Evolutionary conservation across 2,888 invertebrate genomes (phyloP), one percentile per base, ranked within the genome.

Genomic region (Labia minor): DNA sequence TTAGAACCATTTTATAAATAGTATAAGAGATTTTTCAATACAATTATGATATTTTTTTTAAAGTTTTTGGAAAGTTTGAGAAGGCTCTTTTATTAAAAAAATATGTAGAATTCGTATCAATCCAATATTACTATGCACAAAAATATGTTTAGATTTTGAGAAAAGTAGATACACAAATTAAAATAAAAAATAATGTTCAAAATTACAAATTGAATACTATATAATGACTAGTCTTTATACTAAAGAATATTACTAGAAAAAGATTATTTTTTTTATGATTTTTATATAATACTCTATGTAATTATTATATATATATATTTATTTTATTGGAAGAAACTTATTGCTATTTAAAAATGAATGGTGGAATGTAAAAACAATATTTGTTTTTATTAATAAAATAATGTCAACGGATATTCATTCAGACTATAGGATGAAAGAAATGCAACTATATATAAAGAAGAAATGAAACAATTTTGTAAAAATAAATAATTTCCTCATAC

Each of bases 201-300:
- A 49, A 49, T 49, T 49, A 49, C 14, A 49, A 49, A 49, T 49
- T 49, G 6, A 49, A 49, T 49, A 49, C 49, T 49, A 49, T 49
- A 49, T 49, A 49, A 49, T 49, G 49, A 49, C 49, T 49, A 49
- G 49, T 49, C 2, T 49, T 49, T 49, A 49, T n/a, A n/a, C 49
- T 49, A 49, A 8, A 49, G 49, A 16, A n/a, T 49, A 49, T 49
- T 49, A 49, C 49, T 49, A 49, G 49, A 49, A 49, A 49, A 49
- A 49, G 49, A 49, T 49, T 11, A 26, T 6, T 26, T 26, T 26
- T 26, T 49, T 10, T 49, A 10, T 49, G 49, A 49, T 49, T n/a
- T 49, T 33, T n/a, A n/a, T 49, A 49, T 49, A 49, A 49, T 49
- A 49, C 49, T 49, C 49, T 49, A n/a, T 49, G 3, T 49, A n/a